Conservation (phyloP, 1,140 invertebrate species). For the Aradophagus sp. region DNA sequence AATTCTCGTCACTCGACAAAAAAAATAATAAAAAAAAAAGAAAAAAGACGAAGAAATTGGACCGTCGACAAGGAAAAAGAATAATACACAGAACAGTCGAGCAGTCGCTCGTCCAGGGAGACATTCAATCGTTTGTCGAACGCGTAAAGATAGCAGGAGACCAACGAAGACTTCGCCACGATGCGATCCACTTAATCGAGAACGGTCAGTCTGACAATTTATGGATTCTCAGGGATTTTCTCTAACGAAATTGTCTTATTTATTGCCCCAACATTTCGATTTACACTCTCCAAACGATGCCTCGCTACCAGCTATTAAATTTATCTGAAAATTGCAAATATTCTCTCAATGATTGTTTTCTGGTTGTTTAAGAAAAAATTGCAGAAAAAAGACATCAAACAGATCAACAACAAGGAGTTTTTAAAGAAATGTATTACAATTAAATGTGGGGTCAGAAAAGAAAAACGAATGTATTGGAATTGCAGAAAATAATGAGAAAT, state of each 20-base stretch:
- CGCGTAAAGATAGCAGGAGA: slow-evolving; percentile 59
- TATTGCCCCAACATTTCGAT: slow-evolving; percentile 60
- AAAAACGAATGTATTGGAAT: no score
- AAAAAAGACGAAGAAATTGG: slow-evolving; percentile 28
- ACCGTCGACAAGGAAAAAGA: slow-evolving; percentile 46
- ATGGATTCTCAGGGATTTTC: slow-evolving; percentile 67
- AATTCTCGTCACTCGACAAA: slow-evolving; percentile 58
- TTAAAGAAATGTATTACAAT: no score
- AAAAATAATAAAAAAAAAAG: slow-evolving; percentile 14
- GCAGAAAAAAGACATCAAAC: no score
- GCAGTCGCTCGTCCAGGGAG: slow-evolving; percentile 66
- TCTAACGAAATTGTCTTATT: slow-evolving; percentile 67
- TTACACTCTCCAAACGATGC: slow-evolving; percentile 59
- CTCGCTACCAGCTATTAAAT: slow-evolving; percentile 41
- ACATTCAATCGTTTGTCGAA: slow-evolving; percentile 66
- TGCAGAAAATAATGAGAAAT: no score
- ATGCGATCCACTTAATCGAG: slow-evolving; percentile 62
- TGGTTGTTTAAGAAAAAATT: no score
- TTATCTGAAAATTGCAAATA: slow-evolving; percentile 35
- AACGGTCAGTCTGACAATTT: slow-evolving; percentile 61
- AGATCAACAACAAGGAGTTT: no score
- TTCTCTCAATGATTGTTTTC: slow-evolving; percentile 4
- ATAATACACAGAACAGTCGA: slow-evolving; percentile 59
- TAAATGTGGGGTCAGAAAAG: no score
- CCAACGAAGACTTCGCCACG: slow-evolving; percentile 34